phyloP scores from a whole-genome alignment of 2,797 vertebrate species.

The Periophthalmus magnuspinnatus region DNA sequence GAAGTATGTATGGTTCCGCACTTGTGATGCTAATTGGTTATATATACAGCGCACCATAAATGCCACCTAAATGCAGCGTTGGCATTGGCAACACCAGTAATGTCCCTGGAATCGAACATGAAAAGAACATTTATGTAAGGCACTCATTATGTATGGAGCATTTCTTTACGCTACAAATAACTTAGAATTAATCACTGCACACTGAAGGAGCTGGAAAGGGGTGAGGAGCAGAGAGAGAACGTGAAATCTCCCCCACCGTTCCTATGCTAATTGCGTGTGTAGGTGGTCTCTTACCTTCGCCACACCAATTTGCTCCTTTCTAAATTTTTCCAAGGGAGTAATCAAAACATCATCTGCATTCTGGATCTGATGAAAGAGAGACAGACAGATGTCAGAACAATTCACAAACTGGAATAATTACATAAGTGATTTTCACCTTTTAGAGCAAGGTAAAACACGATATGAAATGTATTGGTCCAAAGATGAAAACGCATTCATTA shows the following conservation, averaged over 20 bases:
- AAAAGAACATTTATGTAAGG: conserved; percentile 20
- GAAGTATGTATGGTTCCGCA: too few species aligned
- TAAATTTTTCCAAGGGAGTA: conserved; percentile 94
- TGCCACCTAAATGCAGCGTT: neutral
- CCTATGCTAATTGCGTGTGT: conserved; percentile 38
- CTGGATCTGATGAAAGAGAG: conserved; percentile 84
- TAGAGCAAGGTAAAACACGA: neutral
- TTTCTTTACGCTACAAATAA: conserved; percentile 34
- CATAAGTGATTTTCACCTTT: conserved; percentile 14
- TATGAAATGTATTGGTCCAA: neutral
- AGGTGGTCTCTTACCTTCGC: conserved; percentile 88
- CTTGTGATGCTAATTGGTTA: neutral
- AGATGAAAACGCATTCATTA: neutral
- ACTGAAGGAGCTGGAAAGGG: conserved; percentile 17
- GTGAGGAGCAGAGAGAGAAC: conserved; percentile 7
- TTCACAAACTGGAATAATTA: conserved; percentile 26
- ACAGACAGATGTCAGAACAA: conserved; percentile 32
- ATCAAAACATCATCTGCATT: conserved; percentile 97
- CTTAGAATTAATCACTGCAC: conserved; percentile 52
- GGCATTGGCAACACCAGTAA: neutral
- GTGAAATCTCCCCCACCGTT: conserved; percentile 21
- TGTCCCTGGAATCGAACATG: conserved; percentile 16
- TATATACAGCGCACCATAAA: neutral
- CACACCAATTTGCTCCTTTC: conserved; percentile 96
- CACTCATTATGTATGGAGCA: conserved; percentile 24